Evolutionary conservation across 2,888 invertebrate species (phyloP).

Genomic region (Pantelozetes paolii): DNA sequence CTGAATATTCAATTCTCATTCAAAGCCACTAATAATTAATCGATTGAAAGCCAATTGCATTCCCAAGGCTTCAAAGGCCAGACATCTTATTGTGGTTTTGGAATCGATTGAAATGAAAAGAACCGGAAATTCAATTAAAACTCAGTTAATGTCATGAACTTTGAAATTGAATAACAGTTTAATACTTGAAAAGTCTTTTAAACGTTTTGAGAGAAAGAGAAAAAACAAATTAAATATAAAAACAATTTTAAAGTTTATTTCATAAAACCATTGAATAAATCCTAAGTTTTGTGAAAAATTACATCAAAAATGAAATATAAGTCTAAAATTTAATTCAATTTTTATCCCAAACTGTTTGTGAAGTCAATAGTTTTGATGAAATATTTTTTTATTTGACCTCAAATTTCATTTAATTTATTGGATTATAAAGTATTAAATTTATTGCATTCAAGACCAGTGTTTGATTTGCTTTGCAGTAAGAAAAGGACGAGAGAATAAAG

Average conservation of each 20-base stretch:
- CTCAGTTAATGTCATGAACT: neutral
- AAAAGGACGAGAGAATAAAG: neutral
- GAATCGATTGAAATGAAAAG: neutral
- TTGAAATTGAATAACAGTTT: too few species aligned
- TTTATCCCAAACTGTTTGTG: neutral
- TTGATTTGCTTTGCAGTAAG: neutral
- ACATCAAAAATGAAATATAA: too few species aligned
- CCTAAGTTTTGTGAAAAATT: too few species aligned
- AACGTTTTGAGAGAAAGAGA: too few species aligned
- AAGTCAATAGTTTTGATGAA: neutral
- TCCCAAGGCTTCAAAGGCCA: neutral
- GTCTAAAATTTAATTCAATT: too few species aligned
- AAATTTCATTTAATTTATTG: constrained; percentile 15
- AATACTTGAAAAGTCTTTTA: too few species aligned
- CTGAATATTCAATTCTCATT: neutral
- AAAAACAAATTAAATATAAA: neutral
- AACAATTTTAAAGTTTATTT: neutral
- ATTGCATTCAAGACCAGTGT: neutral
- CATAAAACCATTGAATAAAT: too few species aligned
- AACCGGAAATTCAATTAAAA: constrained; percentile 1
- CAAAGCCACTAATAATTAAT: neutral
- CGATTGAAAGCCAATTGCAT: constrained; percentile 1
- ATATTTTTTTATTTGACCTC: neutral
- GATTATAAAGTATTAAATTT: constrained; percentile 1
- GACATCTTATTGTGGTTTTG: neutral